Conservation (phyloP, 2,797 vertebrate genomes). For the Amblyraja radiata region DNA sequence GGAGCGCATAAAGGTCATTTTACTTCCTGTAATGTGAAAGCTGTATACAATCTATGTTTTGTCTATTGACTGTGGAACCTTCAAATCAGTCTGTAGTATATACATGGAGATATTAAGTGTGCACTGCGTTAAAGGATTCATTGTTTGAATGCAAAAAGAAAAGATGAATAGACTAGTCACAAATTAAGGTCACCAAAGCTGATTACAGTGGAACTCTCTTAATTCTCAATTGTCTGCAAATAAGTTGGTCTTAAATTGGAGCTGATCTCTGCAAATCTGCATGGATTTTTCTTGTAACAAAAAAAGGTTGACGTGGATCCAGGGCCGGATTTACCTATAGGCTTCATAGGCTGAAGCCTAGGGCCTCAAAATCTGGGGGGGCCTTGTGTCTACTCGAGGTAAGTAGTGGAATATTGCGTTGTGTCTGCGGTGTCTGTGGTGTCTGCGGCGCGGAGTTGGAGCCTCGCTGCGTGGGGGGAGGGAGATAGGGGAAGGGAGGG, state of each 20-base stretch:
- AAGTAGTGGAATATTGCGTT: no score
- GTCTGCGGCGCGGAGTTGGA: no score
- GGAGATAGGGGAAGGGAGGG: no score
- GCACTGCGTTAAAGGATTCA: conserved; percentile 23
- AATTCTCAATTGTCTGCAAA: not conserved
- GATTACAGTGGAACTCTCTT: conserved; percentile 13
- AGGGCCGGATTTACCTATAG: no score
- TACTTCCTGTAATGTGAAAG: not conserved
- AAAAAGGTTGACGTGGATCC: not conserved
- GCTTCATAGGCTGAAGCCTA: no score
- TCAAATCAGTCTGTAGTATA: conserved; percentile 28
- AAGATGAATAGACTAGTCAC: conserved; percentile 21
- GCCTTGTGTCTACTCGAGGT: no score
- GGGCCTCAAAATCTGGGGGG: no score
- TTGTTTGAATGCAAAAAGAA: conserved; percentile 25
- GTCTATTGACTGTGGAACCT: conserved; percentile 21
- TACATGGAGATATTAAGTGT: conserved; percentile 27
- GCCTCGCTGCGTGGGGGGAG: no score
- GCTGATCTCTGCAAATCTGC: not conserved
- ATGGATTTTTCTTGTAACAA: not conserved
- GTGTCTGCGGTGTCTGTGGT: no score
- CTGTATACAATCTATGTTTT: conserved; percentile 19
- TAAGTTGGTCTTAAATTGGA: conserved; percentile 30
- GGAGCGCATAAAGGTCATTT: conserved; percentile 4
- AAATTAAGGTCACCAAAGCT: conserved; percentile 28